Evolutionary conservation across 1,140 invertebrate genomes (phyloP).

Genomic region (Laupala kohalensis): DNA sequence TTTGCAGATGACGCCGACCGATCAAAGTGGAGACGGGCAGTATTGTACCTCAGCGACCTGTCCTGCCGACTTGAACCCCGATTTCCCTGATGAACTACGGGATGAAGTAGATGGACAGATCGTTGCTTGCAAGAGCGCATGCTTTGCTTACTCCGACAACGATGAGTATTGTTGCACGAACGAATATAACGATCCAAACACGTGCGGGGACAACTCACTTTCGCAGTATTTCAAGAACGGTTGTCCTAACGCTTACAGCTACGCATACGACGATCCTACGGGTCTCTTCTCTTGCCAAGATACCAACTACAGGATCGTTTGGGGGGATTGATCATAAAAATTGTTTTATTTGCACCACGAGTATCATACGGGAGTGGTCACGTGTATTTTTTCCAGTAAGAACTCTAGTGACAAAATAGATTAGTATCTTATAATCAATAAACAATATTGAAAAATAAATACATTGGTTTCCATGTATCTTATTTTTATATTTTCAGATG

Average conservation of each 20-base stretch:
- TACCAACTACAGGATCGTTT: conserved; percentile 3
- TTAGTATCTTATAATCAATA: too few relatives aligned
- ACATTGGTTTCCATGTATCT: too few relatives aligned
- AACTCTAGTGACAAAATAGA: too few relatives aligned
- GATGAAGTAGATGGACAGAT: conserved; percentile 20
- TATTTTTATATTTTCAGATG: too few relatives aligned
- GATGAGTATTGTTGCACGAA: conserved; percentile 33
- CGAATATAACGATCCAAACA: conserved; percentile 26
- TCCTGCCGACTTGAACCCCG: conserved; percentile 25
- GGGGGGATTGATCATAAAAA: neutral
- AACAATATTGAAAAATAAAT: too few relatives aligned
- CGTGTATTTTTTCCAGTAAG: too few relatives aligned
- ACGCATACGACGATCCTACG: conserved; percentile 21
- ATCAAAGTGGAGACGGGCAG: conserved; percentile 21
- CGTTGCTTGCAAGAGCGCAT: conserved; percentile 34
- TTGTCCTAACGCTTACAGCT: conserved; percentile 23
- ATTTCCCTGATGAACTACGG: conserved; percentile 27
- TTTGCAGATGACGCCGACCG: neutral
- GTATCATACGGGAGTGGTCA: too few relatives aligned
- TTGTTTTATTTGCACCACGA: too few relatives aligned
- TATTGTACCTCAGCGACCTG: conserved; percentile 28
- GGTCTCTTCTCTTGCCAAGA: conserved; percentile 19
- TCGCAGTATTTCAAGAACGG: conserved; percentile 17
- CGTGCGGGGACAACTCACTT: conserved; percentile 23
- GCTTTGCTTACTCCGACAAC: conserved; percentile 28